Conservation (phyloP, 2,113 vertebrate genomes). For the Ailurus styani region DNA sequence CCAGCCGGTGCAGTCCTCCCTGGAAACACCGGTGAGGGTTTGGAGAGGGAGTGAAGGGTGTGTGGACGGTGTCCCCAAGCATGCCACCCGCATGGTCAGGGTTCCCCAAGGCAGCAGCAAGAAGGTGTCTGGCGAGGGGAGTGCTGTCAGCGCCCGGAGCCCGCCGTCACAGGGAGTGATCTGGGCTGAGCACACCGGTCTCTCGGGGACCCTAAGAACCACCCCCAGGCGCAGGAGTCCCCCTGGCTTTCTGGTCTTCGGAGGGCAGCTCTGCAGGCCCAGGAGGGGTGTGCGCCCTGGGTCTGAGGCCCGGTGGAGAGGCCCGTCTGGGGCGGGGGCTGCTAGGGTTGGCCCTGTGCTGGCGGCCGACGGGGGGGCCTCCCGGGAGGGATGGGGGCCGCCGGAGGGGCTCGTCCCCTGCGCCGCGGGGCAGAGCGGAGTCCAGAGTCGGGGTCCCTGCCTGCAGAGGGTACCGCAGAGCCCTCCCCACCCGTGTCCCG, state of each 20-base stretch:
- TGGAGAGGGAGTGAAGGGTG: background rate
- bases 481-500: background rate
- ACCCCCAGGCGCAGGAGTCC: background rate
- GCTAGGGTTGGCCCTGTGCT: background rate
- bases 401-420: background rate
- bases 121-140: no score
- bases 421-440: background rate
- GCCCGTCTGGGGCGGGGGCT: background rate
- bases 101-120: background rate
- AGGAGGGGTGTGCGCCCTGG: background rate
- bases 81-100: background rate
- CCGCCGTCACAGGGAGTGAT: background rate
- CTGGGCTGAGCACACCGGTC: no score
- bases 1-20: background rate
- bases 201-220: background rate
- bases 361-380: accelerated
- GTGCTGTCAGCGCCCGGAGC: background rate
- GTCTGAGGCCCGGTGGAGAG: background rate
- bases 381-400: background rate
- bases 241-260: background rate
- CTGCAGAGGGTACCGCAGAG: background rate
- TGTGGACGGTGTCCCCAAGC: background rate
- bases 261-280: background rate
- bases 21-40: background rate
- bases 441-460: no score